Evolutionary conservation across 2,113 vertebrate species (phyloP).

Genomic region (Sarotherodon lohbergeri): DNA sequence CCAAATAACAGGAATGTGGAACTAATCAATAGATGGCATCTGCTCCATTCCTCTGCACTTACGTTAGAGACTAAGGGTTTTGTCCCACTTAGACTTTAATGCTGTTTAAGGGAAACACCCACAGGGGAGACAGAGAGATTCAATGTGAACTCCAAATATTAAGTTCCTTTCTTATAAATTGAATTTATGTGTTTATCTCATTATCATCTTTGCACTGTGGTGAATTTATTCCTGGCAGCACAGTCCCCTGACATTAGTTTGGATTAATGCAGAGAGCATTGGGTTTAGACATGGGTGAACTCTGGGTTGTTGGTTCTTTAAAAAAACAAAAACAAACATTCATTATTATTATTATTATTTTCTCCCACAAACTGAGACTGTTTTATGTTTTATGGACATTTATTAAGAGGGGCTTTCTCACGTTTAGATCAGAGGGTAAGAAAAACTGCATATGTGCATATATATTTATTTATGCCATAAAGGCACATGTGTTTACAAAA

Average conservation of each 20-base stretch:
- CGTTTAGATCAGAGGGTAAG: neutral
- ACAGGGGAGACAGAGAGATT: neutral
- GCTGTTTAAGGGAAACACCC: neutral
- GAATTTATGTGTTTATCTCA: neutral
- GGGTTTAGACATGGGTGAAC: neutral
- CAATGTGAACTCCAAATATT: neutral
- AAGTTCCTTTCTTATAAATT: neutral
- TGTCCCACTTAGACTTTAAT: neutral
- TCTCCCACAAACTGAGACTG: neutral
- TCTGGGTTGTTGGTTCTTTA: neutral
- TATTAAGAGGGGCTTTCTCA: neutral
- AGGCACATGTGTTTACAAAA: neutral
- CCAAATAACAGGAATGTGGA: neutral
- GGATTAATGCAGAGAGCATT: neutral
- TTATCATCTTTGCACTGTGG: neutral
- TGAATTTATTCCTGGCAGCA: neutral
- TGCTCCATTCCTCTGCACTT: neutral
- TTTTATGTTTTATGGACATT: neutral
- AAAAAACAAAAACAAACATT: neutral
- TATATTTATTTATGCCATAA: neutral
- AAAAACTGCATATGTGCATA: neutral
- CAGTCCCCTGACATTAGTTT: neutral
- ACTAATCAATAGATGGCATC: conserved; percentile 3
- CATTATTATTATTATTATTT: neutral
- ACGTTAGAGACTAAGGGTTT: neutral